Base-by-base conservation (phyloP, 2,888 invertebrate species). In the Arctia plantaginis region DNA sequence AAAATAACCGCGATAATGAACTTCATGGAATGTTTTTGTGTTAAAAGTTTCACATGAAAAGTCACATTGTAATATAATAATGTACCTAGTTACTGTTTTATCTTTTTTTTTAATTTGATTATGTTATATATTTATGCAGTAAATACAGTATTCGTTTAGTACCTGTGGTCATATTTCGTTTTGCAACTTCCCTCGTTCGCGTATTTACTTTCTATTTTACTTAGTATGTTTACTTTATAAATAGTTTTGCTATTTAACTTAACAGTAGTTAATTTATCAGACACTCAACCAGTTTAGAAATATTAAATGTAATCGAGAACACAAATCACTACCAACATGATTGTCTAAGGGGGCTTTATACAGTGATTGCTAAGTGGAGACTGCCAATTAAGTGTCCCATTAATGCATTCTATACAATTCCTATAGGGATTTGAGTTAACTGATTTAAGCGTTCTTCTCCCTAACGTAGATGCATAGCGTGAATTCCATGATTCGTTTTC, bases 401-500 rank as follows among this genome's bases (percentile, higher is more conserved):
- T 81, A 82, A 69, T 13, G 69, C 76, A 67, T 59, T 74, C 71
- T 51, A 82, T 77, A 78, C 78, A 81, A 84, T 84, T 84, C 75
- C 73, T 77, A 77, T 27, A 47, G 74, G 79, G 80, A 83, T 84
- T 86, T 81, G 80, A 85, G 80, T 83, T 81, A 82, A 76, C 82
- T 72, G 76, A 84, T 82, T 82, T 80, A 77, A 85, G 82, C 77
- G 77, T 85, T 84, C 85, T 85, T 79, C 77, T 84, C 73, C 79
- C 81, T 83, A 84, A 82, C 77, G 81, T 80, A 30, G 30, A 30
- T 30, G 18, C 27, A 64, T 70, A 80, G 78, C 76, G 72, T 77
- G 85, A 86, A 88, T 88, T 85, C 86, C 83, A 82, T 77, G 81
- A 86, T 84, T 85, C 82, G 86, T 86, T 87, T 87, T 84, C 86